Evolutionary conservation across 2,113 vertebrate species (phyloP).

Genomic region (Ophiodon elongatus): DNA sequence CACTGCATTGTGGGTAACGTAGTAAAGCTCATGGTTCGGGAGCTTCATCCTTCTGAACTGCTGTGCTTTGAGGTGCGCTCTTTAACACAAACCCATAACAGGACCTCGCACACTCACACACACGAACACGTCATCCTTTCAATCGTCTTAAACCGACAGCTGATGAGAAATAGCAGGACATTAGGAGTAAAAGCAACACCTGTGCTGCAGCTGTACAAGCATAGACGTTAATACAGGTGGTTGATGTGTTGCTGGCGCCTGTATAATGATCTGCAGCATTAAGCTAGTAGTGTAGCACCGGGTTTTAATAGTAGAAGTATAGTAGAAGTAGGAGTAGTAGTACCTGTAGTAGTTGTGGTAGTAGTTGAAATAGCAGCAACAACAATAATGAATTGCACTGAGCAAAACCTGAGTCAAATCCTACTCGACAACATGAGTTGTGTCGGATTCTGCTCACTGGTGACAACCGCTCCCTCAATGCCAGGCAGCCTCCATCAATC

Average conservation of each 20-base stretch:
- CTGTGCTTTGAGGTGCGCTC: conserved; percentile 72
- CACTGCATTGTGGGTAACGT: conserved; percentile 70
- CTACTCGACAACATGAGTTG: conserved; percentile 64
- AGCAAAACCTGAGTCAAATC: conserved; percentile 82
- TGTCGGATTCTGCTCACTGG: conserved; percentile 49
- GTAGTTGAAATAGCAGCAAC: conserved; percentile 80
- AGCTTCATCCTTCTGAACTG: conserved; percentile 67
- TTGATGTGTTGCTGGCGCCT: conserved; percentile 66
- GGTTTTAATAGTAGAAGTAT: conserved; percentile 66
- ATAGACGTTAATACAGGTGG: conserved; percentile 43
- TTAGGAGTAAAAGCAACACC: conserved; percentile 32
- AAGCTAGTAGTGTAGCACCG: conserved; percentile 72
- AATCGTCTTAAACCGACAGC: conserved; percentile 14
- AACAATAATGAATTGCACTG: conserved; percentile 70
- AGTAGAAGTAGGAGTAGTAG: conserved; percentile 42
- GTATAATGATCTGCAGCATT: conserved; percentile 73
- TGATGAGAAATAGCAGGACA: conserved; percentile 38
- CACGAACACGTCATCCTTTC: conserved; percentile 10
- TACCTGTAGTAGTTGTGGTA: conserved; percentile 69
- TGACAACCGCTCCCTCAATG: conserved; percentile 41
- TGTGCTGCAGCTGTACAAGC: conserved; percentile 59
- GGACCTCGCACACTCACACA: conserved; percentile 16
- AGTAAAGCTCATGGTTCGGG: conserved; percentile 74
- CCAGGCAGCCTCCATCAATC: conserved; percentile 62
- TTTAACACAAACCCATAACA: conserved; percentile 35